Base-by-base conservation (phyloP, 37 sponge, comb jelly and placozoan species). In the Chondrilla cf. caribensis region DNA sequence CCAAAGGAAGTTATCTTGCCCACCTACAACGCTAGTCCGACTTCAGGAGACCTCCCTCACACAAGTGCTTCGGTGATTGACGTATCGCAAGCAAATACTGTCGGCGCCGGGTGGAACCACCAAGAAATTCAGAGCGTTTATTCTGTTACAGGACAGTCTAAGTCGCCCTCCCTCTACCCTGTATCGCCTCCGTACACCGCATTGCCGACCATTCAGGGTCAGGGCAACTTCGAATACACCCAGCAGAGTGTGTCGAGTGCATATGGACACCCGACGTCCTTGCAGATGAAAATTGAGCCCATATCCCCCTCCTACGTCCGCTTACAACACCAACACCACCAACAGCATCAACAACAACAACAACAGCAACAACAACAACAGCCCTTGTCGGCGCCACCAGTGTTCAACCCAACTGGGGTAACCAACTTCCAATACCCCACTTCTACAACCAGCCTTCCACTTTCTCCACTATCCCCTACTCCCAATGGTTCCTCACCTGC, bases 141-240 rank as follows among this genome's bases (percentile, higher is more conserved):
- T 6, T 40, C 40, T 43, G 44, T 42, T 25, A 40, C 76, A 11
- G 51, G 51, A 47, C 51, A 47, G 51, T 37, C 31, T 21, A 73
- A 73, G 40, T 42, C 44, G 6, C 29, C 25, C 7, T 28, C 25
- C 2, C 36, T 3, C 24, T 73, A 73, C 6, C 76, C 76, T 43
- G 25, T 42, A 2, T 87, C 87, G 37, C 82, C 87, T 26, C 87
- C 87, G 15, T 87, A 87, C 38, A 73, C 87, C 8, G 82, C 87
- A 41, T 78, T 80, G 40, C 81, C 81, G 25, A 35, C 73, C 37
- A 43, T 47, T 76, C 58, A 38, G 1, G 38, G 33, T 7, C 58
- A 72, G 8, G 42, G 55, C n/a, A 22, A 44, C 35, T 71, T 51
- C 38, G 41, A 70, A 24, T 72, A 54, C 58, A 31, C 60, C 55